Conservation (phyloP, 2,888 invertebrate species). For the Elegia similella region DNA sequence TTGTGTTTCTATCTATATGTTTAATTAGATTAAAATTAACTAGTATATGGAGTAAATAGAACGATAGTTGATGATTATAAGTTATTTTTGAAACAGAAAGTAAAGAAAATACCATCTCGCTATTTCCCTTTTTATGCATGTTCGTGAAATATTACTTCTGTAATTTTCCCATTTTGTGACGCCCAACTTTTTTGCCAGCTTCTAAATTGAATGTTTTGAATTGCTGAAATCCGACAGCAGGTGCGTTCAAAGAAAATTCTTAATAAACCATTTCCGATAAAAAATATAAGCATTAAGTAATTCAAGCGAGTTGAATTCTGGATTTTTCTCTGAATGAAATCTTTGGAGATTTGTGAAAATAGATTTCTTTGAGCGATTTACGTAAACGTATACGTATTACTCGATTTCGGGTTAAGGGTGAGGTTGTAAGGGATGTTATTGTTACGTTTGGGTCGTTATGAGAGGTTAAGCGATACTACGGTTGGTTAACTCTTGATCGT, state of each 20-base stretch:
- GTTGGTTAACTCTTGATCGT: conserved; percentile 7
- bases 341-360: neutral
- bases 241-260: conserved; percentile 49
- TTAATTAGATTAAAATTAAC: too few relatives aligned
- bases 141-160: neutral
- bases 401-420: conserved; percentile 7
- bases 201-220: conserved; percentile 59
- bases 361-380: conserved; percentile 11
- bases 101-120: neutral
- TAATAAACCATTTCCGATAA: conserved; percentile 49
- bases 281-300: conserved; percentile 22
- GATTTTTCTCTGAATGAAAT: neutral
- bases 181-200: conserved; percentile 36
- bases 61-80: too few relatives aligned
- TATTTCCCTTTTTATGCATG: neutral
- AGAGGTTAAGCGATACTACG: conserved; percentile 7
- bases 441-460: conserved; percentile 4
- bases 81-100: too few relatives aligned
- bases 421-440: conserved; percentile 1
- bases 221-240: conserved; percentile 50
- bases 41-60: too few relatives aligned
- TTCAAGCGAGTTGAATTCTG: conserved; percentile 2
- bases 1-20: too few relatives aligned
- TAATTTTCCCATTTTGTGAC: conserved; percentile 5
- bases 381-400: neutral